phyloP scores from a whole-genome alignment of 2,797 vertebrate genomes.

The Bradypodion ventrale region DNA sequence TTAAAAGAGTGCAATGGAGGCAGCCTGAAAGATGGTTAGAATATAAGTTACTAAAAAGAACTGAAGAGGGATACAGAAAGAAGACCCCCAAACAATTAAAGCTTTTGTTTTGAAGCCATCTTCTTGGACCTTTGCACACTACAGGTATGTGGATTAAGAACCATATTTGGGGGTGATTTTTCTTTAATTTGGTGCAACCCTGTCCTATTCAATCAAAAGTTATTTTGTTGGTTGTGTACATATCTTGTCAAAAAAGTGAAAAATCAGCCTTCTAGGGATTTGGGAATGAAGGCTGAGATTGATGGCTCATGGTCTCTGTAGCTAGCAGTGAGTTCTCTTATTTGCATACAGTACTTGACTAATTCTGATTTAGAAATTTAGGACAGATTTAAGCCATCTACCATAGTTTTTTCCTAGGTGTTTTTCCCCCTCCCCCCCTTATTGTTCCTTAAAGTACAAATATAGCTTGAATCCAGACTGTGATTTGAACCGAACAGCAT shows the following conservation, averaged over 20 bases:
- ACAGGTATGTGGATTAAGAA: conserved; percentile 25
- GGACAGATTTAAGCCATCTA: not conserved
- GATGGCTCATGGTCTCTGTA: not conserved
- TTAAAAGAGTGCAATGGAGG: not conserved
- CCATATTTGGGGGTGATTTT: not conserved
- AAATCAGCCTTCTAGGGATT: not conserved
- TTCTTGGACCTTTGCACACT: not conserved
- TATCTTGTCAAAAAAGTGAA: not conserved
- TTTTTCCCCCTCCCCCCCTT: no score
- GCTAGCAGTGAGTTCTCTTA: no score
- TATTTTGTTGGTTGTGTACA: not conserved
- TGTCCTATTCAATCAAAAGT: not conserved
- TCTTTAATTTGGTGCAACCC: not conserved
- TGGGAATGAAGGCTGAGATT: not conserved
- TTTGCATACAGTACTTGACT: not conserved
- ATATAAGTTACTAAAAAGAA: not conserved
- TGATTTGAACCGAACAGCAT: not conserved
- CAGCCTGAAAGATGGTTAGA: not conserved
- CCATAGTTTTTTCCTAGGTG: not conserved
- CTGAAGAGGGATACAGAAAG: not conserved
- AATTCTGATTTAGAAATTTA: not conserved
- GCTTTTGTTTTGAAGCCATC: not conserved
- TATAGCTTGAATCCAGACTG: not conserved
- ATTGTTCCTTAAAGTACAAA: not conserved
- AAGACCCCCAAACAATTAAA: not conserved